Evolutionary conservation across 2,797 vertebrate genomes (phyloP).

Genomic region (Halcyon smyrnensis): DNA sequence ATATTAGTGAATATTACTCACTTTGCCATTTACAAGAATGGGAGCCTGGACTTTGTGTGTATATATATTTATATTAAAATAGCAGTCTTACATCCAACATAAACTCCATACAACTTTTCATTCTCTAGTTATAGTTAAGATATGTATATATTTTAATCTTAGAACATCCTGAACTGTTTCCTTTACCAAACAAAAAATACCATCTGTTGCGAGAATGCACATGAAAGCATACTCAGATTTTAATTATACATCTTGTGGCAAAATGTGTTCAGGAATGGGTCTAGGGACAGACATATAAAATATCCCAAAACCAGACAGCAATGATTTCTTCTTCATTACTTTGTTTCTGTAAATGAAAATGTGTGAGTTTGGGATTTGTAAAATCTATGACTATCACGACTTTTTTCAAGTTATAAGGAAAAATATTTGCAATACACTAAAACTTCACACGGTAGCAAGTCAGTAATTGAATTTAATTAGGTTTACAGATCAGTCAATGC

Average conservation of each 20-base stretch:
- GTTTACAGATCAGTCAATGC: constrained; percentile 42
- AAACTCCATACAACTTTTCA: constrained; percentile 40
- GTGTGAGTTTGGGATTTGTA: constrained; percentile 28
- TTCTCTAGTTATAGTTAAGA: constrained; percentile 54
- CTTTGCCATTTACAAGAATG: neutral
- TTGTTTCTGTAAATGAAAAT: constrained; percentile 50
- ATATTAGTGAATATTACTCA: neutral
- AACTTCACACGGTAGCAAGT: constrained; percentile 13
- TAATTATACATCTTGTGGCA: constrained; percentile 69
- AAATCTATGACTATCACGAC: neutral
- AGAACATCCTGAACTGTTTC: constrained; percentile 69
- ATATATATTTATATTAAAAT: neutral
- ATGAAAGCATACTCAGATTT: constrained; percentile 66
- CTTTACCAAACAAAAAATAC: constrained; percentile 73
- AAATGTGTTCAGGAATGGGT: constrained; percentile 54
- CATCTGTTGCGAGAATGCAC: constrained; percentile 72
- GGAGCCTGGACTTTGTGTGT: neutral
- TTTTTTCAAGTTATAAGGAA: constrained; percentile 40
- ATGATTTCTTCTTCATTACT: constrained; percentile 43
- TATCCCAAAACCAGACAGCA: constrained; percentile 36
- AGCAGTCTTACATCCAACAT: constrained; percentile 9
- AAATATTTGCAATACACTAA: constrained; percentile 42
- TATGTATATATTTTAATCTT: constrained; percentile 70
- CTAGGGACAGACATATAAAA: constrained; percentile 48
- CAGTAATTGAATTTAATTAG: constrained; percentile 46